These are phyloP conservation scores for Stenotaenia linearis DNA, from an alignment of 2,888 invertebrate species.

Conservation along the genomic window DNA sequence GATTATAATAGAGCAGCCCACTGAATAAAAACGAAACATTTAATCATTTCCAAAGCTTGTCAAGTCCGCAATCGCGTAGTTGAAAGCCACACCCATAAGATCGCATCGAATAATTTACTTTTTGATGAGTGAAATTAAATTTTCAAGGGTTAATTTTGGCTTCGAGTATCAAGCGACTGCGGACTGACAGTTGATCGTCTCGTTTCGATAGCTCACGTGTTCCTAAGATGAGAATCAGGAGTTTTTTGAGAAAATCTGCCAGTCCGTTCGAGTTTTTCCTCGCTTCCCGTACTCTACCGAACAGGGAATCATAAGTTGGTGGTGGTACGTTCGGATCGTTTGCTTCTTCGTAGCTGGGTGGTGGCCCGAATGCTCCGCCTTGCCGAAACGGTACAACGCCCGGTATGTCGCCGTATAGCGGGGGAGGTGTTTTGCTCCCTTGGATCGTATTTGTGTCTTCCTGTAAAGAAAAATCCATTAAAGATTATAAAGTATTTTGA, in stretches of 20 bases:
- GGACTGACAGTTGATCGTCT: too few species aligned
- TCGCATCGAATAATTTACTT: too few species aligned
- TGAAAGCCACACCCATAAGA: too few species aligned
- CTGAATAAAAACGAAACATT: conserved; percentile 50
- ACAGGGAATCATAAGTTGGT: conserved; percentile 62
- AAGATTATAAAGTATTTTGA: neutral
- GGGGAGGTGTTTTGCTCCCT: conserved; percentile 36
- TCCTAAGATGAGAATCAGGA: conserved; percentile 56
- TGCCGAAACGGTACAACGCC: conserved; percentile 40
- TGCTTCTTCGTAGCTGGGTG: conserved; percentile 60
- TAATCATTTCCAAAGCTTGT: too few species aligned
- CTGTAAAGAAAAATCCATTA: too few species aligned
- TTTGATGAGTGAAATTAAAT: too few species aligned
- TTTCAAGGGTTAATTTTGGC: too few species aligned
- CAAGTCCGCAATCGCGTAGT: too few species aligned
- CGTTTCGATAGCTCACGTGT: too few species aligned
- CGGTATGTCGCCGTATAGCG: conserved; percentile 39
- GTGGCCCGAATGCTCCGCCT: conserved; percentile 48
- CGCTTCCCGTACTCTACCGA: conserved; percentile 59
- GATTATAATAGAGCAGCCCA: conserved; percentile 60
- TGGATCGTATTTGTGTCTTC: neutral
- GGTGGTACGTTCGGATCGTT: conserved; percentile 59
- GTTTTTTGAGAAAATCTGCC: conserved; percentile 58
- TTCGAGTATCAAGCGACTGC: too few species aligned
- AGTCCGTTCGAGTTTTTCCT: conserved; percentile 57